A percentile compares a stretch with the other conserved stretches of the same genome.
phyloP scores from a whole-genome alignment of 1,140 invertebrate species.

The Wasmannia auropunctata region DNA sequence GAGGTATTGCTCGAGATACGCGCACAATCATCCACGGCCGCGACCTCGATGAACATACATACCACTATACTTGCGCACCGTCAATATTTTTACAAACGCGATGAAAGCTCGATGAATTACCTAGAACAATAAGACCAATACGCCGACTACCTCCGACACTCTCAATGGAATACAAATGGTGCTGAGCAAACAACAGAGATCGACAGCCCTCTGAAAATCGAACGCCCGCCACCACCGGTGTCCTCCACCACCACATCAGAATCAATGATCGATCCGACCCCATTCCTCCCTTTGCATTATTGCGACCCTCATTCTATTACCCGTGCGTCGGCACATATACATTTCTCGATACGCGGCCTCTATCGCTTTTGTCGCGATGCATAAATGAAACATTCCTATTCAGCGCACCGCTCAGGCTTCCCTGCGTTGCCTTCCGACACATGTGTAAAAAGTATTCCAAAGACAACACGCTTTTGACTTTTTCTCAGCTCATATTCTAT shows the following conservation, averaged over 20 bases:
- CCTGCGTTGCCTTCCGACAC: not conserved
- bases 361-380: slow-evolving; percentile 44
- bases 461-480: not conserved
- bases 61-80: not conserved
- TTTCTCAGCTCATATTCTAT: not conserved
- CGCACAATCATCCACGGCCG: not conserved
- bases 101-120: slow-evolving; percentile 43
- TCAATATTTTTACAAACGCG: slow-evolving; percentile 46
- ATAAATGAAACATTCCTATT: slow-evolving; percentile 55
- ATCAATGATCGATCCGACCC: slow-evolving; percentile 52
- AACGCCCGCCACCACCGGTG: not conserved
- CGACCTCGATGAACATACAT: not conserved
- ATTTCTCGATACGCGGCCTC: slow-evolving; percentile 47
- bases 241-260: slow-evolving; percentile 22
- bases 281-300: slow-evolving; percentile 48
- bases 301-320: slow-evolving; percentile 38
- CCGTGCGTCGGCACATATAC: slow-evolving; percentile 41
- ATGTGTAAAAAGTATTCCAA: not conserved
- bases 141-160: slow-evolving; percentile 43
- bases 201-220: slow-evolving; percentile 38
- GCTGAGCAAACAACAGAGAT: slow-evolving; percentile 51
- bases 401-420: not conserved
- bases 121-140: slow-evolving; percentile 58
- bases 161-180: slow-evolving; percentile 57
- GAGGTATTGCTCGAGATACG: not conserved